Base-by-base conservation (phyloP, 1,140 invertebrate genomes). In the Sycobia sp. region DNA sequence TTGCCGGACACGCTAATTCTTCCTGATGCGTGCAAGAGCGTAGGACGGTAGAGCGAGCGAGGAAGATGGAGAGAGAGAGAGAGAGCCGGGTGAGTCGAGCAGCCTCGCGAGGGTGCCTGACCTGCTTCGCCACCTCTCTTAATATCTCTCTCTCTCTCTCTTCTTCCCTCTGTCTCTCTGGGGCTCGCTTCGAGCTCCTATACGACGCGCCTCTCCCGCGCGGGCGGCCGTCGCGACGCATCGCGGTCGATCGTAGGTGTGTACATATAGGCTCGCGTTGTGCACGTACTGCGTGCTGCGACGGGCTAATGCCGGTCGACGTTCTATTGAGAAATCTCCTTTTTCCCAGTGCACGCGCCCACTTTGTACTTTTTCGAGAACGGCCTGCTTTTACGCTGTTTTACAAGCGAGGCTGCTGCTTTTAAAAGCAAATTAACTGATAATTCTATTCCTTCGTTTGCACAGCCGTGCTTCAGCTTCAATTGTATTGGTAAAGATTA, bases 1-100 rank as follows among this genome's bases (percentile, higher is more conserved):
- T 71, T 71, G 61, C 65, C 32, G 69, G 60, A 66, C 66, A 61
- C 65, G 69, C 51, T 72, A 70, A 72, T 72, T 70, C 71, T 68
- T 70, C 66, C 43, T 67, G 71, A 72, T 68, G 69, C 51, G 29
- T 27, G 9, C 29, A 14, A 18, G 59, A 58, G 51, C 61, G 2
- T n/a, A n/a, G n/a, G n/a, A 4, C 9, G n/a, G n/a, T n/a, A n/a
- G n/a, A n/a, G n/a, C n/a, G n/a, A n/a, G n/a, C n/a, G n/a, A n/a
- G n/a, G n/a, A n/a, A n/a, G n/a, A n/a, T n/a, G n/a, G n/a, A n/a
- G n/a, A n/a, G n/a, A n/a, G n/a, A n/a, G n/a, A n/a, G n/a, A n/a
- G n/a, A n/a, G n/a, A n/a, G n/a, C n/a, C n/a, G n/a, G n/a, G n/a
- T n/a, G n/a, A n/a, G n/a, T n/a, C n/a, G n/a, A n/a, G n/a, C n/a